These are phyloP conservation scores for Ischnura elegans DNA, from an alignment of 2,888 invertebrate genomes.

Conservation along the genomic window DNA sequence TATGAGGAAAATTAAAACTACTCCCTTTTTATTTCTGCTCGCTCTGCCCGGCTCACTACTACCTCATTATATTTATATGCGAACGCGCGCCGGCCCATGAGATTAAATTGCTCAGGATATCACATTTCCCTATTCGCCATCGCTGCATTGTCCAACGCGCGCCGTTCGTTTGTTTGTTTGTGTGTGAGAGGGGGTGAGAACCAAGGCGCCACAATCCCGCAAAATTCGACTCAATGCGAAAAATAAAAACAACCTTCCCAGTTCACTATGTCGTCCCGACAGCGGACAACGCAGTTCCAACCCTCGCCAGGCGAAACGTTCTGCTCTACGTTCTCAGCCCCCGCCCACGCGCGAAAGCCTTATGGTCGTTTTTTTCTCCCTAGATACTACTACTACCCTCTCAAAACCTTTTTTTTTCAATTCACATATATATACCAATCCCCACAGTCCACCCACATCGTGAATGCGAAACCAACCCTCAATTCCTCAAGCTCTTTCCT, in stretches of 20 bases:
- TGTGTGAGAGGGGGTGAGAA: not conserved
- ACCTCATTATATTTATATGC: conserved; percentile 57
- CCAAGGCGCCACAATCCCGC: conserved; percentile 41
- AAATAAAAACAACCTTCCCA: not conserved
- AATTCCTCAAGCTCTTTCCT: too few relatives aligned
- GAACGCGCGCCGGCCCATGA: conserved; percentile 13
- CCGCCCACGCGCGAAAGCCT: not conserved
- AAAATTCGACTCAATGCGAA: conserved; percentile 19
- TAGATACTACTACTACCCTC: not conserved
- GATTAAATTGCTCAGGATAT: conserved; percentile 62
- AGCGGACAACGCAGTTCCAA: not conserved
- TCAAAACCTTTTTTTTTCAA: not conserved
- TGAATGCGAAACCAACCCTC: not conserved
- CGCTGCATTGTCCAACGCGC: conserved; percentile 40
- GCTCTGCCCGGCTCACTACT: conserved; percentile 45
- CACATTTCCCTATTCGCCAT: conserved; percentile 39
- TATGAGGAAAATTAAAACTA: not conserved
- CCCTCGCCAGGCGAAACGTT: not conserved
- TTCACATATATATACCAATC: too few relatives aligned
- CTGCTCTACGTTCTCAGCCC: not conserved
- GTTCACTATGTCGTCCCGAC: not conserved
- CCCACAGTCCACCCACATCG: conserved; percentile 36
- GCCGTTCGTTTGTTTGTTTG: not conserved
- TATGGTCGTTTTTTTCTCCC: not conserved
- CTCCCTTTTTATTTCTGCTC: not conserved